phyloP scores from a whole-genome alignment of 2,888 invertebrate genomes.

The Cataglyphis rosenhaueri region DNA sequence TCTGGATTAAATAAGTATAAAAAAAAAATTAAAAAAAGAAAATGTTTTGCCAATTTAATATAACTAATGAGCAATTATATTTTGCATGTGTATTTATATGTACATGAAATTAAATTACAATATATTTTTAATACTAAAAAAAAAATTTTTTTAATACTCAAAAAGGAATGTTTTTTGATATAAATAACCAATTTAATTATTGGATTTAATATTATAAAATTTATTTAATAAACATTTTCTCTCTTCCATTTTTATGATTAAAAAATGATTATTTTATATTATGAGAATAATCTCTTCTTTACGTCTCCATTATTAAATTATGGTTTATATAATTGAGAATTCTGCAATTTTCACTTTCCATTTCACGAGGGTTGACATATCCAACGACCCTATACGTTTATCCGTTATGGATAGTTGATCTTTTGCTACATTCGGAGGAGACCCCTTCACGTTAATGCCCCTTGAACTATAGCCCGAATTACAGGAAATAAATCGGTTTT shows the following conservation, averaged over 20 bases:
- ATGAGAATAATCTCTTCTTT: not conserved
- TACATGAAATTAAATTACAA: not conserved
- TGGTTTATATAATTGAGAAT: not conserved
- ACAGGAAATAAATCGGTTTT: constrained; percentile 13
- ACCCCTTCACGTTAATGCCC: constrained; percentile 16
- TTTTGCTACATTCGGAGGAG: not conserved
- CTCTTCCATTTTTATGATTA: constrained; percentile 1
- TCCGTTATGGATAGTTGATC: not conserved
- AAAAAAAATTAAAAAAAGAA: not conserved
- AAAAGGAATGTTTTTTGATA: constrained; percentile 5
- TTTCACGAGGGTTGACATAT: not conserved
- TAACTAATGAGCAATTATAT: not conserved
- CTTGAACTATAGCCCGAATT: constrained; percentile 2
- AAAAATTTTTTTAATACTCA: not conserved
- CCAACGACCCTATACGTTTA: not conserved
- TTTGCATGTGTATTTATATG: not conserved
- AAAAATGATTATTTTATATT: not conserved
- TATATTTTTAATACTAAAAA: not conserved
- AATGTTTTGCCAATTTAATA: not conserved
- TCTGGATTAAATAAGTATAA: not conserved
- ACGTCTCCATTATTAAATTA: not conserved
- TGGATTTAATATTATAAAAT: not conserved
- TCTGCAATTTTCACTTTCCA: not conserved
- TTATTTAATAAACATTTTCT: not conserved
- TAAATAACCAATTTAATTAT: not conserved